Percentiles rank a stretch among this genome's conserved stretches.
Conservation (phyloP, 2,113 vertebrate genomes). For the Pelodiscus sinensis region DNA sequence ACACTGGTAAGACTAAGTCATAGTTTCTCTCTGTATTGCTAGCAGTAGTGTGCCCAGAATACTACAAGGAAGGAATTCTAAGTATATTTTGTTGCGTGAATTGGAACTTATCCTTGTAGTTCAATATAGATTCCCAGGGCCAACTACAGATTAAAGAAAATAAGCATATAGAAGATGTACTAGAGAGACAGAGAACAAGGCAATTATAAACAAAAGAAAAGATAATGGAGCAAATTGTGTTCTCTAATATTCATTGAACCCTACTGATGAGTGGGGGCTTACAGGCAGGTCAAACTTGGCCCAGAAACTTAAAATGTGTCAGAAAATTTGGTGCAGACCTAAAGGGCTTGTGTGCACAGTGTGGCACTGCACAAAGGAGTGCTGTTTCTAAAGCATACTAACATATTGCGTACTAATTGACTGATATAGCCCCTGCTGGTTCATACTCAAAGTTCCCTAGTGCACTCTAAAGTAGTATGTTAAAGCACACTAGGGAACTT, state of each 20-base stretch:
- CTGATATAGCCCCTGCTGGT: neutral
- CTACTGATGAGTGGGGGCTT: neutral
- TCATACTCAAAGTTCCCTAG: neutral
- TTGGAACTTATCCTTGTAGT: neutral
- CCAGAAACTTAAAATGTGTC: neutral
- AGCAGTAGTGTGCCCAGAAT: neutral
- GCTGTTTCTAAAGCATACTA: neutral
- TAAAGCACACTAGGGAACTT: neutral
- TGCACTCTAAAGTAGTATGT: neutral
- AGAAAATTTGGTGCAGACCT: neutral
- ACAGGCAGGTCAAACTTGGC: neutral
- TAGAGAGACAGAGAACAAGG: neutral
- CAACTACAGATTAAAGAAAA: neutral
- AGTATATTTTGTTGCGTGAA: accelerated
- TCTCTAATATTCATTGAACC: neutral
- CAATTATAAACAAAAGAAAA: neutral
- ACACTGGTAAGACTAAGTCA: neutral
- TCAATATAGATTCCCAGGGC: neutral
- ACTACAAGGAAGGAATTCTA: neutral
- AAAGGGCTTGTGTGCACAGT: neutral
- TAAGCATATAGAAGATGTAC: neutral
- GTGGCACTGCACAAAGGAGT: neutral
- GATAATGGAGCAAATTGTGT: neutral
- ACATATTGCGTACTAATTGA: neutral
- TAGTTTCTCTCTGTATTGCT: neutral